Conservation (phyloP, 2,888 invertebrate species). For the Cosmopolites sordidus region DNA sequence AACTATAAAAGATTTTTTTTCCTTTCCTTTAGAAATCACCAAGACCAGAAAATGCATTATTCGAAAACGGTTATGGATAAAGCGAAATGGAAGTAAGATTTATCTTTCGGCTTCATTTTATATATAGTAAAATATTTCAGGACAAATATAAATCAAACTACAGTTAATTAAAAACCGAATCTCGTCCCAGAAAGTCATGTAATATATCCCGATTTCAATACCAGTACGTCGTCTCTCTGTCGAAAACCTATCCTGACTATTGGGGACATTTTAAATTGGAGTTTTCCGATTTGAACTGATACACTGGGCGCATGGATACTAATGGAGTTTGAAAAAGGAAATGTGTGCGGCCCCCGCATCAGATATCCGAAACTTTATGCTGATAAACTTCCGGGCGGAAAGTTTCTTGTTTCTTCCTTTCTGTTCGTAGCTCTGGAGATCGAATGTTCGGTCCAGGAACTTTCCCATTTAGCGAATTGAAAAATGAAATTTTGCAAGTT, state of each 20-base stretch:
- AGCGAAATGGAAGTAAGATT: too few species aligned
- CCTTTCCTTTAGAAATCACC: too few species aligned
- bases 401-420: conserved; percentile 3
- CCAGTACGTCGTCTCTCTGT: too few species aligned
- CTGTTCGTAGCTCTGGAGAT: background rate
- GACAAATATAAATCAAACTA: too few species aligned
- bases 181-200: too few species aligned
- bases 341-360: conserved; percentile 14
- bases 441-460: background rate
- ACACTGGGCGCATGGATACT: conserved; percentile 14
- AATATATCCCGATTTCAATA: too few species aligned
- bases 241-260: conserved; percentile 14
- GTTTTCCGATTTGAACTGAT: conserved; percentile 9
- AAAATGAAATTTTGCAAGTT: background rate
- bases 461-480: background rate
- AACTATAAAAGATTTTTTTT: too few species aligned
- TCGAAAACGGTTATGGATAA: too few species aligned
- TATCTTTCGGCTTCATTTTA: too few species aligned
- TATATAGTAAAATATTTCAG: too few species aligned
- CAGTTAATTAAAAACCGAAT: too few species aligned
- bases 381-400: conserved; percentile 15
- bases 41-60: too few species aligned
- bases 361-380: conserved; percentile 20
- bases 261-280: conserved; percentile 24
- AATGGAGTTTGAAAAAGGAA: conserved; percentile 26